Conservation (phyloP, 2,888 invertebrate genomes). For the Archaeoteleia sp. region DNA sequence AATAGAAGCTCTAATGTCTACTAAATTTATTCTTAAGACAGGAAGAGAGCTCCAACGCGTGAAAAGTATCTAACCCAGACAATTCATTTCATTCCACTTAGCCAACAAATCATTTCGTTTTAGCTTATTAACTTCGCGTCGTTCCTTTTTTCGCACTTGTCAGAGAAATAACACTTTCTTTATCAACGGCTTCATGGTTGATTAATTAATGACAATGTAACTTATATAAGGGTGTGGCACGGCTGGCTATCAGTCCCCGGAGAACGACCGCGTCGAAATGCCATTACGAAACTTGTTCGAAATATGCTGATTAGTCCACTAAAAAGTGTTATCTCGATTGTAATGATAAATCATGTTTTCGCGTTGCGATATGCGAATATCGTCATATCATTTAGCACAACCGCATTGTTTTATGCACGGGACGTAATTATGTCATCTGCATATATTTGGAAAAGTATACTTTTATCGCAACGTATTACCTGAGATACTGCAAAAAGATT, state of each 20-base stretch:
- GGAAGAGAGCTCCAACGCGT: too few species aligned
- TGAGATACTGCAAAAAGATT: too few species aligned
- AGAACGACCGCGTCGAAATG: slow-evolving; percentile 50
- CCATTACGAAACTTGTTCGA: slow-evolving; percentile 47
- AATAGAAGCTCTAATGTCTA: too few species aligned
- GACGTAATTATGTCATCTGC: slow-evolving; percentile 36
- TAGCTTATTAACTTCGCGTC: slow-evolving; percentile 4
- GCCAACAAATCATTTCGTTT: slow-evolving; percentile 15
- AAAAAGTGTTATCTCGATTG: slow-evolving; percentile 49
- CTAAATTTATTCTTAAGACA: too few species aligned
- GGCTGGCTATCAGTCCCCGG: slow-evolving; percentile 39
- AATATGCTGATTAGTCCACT: slow-evolving; percentile 50
- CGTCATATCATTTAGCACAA: slow-evolving; percentile 28
- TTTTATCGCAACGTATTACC: too few species aligned
- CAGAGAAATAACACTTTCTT: slow-evolving; percentile 32
- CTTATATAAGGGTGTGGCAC: slow-evolving; percentile 46
- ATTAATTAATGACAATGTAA: slow-evolving; percentile 54
- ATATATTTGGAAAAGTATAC: too few species aligned
- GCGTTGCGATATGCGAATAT: slow-evolving; percentile 30
- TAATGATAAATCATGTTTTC: slow-evolving; percentile 49
- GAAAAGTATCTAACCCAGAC: too few species aligned
- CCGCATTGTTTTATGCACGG: slow-evolving; percentile 46
- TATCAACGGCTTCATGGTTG: slow-evolving; percentile 50
- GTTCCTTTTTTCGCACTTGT: background rate
- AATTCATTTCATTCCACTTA: background rate